Conservation (phyloP, 1,140 invertebrate species). For the Caenorhabditis tropicalis region DNA sequence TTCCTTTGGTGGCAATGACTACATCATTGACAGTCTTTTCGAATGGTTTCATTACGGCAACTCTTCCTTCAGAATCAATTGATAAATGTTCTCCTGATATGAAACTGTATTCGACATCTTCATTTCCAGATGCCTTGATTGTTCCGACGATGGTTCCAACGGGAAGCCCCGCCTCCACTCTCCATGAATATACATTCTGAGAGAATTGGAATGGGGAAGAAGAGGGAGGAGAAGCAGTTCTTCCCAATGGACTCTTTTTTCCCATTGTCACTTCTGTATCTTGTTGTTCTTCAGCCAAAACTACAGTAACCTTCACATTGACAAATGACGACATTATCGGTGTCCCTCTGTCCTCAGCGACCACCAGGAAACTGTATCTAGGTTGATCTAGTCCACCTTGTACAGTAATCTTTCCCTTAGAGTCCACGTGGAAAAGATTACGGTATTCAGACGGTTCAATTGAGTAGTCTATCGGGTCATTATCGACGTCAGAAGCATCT, state of each 20-base stretch:
- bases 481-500: conserved; percentile 11
- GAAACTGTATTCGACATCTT: background rate
- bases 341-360: conserved; percentile 33
- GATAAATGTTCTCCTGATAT: background rate
- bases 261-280: background rate
- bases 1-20: background rate
- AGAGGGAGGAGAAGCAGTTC: background rate
- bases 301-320: conserved; percentile 43
- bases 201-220: background rate
- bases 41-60: conserved; percentile 18
- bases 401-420: background rate
- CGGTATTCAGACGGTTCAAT: conserved; percentile 49
- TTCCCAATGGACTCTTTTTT: background rate
- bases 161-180: background rate
- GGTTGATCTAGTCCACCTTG: background rate
- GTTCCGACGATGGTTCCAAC: background rate
- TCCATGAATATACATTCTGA: conserved; percentile 2
- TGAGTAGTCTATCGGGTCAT: conserved; percentile 7
- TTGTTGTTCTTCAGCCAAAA: background rate
- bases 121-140: background rate
- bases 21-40: conserved; percentile 1
- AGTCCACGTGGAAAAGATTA: conserved; percentile 48
- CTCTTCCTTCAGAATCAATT: conserved; percentile 14
- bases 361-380: conserved; percentile 39
- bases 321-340: conserved; percentile 47